Percentiles rank a stretch among this genome's conserved stretches.
phyloP scores from a whole-genome alignment of 2,113 vertebrate genomes.

The Embiotoca jacksoni region DNA sequence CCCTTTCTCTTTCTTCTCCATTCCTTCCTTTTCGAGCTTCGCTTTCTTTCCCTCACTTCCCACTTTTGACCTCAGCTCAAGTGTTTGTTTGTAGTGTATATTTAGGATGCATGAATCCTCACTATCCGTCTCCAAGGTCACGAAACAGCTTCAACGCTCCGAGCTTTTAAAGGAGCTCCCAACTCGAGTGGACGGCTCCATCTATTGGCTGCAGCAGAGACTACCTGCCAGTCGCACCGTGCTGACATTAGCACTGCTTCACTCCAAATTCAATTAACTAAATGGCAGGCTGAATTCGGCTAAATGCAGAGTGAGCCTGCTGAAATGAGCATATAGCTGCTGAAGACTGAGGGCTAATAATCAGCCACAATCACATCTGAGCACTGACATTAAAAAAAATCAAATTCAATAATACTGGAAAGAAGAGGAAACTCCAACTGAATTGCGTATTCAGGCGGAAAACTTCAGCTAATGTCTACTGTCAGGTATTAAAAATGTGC shows the following conservation, averaged over 20 bases:
- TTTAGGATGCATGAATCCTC: constrained; percentile 14
- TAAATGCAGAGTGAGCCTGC: constrained; percentile 60
- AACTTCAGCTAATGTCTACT: constrained; percentile 24
- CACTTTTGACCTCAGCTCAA: constrained; percentile 16
- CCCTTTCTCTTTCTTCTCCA: background rate
- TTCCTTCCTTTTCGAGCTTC: constrained; percentile 2
- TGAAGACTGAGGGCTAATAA: constrained; percentile 49
- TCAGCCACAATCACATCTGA: constrained; percentile 66
- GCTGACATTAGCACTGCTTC: constrained; percentile 30
- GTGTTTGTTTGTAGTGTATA: background rate
- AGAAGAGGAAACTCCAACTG: constrained; percentile 25
- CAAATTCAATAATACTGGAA: constrained; percentile 48
- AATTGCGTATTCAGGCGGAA: background rate
- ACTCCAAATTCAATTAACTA: constrained; percentile 66
- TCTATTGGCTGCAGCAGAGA: constrained; percentile 63
- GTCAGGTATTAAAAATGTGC: constrained; percentile 16
- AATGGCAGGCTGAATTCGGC: constrained; percentile 67
- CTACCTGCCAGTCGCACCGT: background rate
- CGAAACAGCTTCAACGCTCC: constrained; percentile 2
- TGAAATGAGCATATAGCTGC: constrained; percentile 62
- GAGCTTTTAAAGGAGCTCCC: background rate
- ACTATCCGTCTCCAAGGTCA: constrained; percentile 47
- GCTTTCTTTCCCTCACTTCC: constrained; percentile 1
- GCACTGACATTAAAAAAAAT: constrained; percentile 43
- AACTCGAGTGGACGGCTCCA: constrained; percentile 44